These are phyloP conservation scores for Eupithecia centaureata DNA, from an alignment of 2,888 invertebrate genomes.

Conservation along the genomic window DNA sequence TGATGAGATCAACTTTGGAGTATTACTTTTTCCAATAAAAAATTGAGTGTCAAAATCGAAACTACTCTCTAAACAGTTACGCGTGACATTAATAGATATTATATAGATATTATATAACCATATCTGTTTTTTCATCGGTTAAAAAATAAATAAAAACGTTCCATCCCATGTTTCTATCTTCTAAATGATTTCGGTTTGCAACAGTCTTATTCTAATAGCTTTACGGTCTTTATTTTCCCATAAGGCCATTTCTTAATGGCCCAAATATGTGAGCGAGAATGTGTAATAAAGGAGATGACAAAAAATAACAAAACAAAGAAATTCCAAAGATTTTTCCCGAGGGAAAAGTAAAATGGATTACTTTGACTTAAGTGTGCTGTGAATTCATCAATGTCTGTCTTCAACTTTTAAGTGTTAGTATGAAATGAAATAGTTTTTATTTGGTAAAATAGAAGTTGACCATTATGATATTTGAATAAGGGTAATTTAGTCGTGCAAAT, in stretches of 20 bases:
- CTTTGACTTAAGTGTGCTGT: slow-evolving; percentile 12
- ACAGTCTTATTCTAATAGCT: not conserved
- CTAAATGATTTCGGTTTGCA: not conserved
- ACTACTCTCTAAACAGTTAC: no score
- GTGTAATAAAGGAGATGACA: slow-evolving; percentile 45
- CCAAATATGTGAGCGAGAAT: slow-evolving; percentile 42
- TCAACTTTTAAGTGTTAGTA: not conserved
- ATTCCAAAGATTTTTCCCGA: slow-evolving; percentile 22
- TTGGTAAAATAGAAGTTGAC: no score
- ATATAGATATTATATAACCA: no score
- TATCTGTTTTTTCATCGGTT: no score
- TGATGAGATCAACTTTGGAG: no score
- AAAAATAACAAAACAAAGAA: slow-evolving; percentile 43
- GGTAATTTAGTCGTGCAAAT: no score
- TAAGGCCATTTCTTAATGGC: slow-evolving; percentile 38
- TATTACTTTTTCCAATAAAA: no score
- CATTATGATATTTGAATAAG: no score
- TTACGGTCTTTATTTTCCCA: slow-evolving; percentile 36
- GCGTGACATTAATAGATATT: no score
- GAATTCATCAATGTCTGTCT: slow-evolving; percentile 3
- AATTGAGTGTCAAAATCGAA: no score
- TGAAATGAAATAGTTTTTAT: no score
- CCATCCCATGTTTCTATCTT: not conserved
- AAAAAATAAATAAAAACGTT: not conserved
- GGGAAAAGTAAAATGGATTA: slow-evolving; percentile 33